Conservation (phyloP, 2,113 vertebrate genomes). For the Tichodroma muraria region DNA sequence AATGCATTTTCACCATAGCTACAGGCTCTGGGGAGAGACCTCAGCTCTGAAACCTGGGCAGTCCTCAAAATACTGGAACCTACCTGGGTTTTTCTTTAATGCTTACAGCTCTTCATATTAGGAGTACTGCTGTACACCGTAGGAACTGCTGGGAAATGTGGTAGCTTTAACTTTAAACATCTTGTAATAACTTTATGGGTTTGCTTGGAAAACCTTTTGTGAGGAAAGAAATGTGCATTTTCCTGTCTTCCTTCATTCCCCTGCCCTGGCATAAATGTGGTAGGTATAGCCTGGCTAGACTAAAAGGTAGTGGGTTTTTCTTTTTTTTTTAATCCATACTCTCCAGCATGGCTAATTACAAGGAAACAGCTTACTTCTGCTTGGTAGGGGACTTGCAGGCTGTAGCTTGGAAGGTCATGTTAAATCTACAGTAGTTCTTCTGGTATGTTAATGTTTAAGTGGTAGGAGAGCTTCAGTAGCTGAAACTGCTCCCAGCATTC, state of each 20-base stretch:
- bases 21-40: neutral
- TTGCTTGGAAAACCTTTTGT: neutral
- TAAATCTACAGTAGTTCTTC: neutral
- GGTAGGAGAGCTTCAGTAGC: neutral
- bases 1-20: constrained; percentile 14
- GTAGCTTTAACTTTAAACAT: neutral
- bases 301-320: neutral
- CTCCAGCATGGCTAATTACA: neutral
- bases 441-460: constrained; percentile 28
- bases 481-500: neutral
- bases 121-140: neutral
- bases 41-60: neutral
- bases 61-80: neutral
- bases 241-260: neutral
- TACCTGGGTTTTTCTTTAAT: neutral
- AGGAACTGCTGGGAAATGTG: neutral
- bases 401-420: neutral
- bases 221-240: neutral
- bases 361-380: neutral
- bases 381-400: neutral
- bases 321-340: neutral
- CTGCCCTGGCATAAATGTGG: neutral
- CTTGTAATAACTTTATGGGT: neutral
- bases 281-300: neutral
- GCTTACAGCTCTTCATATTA: neutral